Base-by-base conservation (phyloP, 2,797 vertebrate genomes). In the Lemur catta region DNA sequence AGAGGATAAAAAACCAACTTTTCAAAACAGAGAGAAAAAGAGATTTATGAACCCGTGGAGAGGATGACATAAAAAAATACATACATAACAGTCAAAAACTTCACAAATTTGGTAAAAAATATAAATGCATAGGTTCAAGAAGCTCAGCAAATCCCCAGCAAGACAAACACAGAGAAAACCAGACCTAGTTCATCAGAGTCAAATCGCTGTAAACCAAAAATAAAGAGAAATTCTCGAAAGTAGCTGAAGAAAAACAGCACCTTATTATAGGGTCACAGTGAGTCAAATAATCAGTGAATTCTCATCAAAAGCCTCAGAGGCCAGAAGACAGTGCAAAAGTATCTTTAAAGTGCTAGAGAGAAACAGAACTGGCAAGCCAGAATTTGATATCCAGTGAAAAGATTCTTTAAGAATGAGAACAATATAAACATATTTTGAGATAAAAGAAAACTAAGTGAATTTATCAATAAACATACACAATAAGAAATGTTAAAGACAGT, bases 351-450 rank as follows among this genome's bases (percentile, higher is more conserved):
- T 69, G 79, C 86, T 84, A 84, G 38, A 59, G 35, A 84, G 84
- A 89, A 94, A 48, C 18, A 94, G 84, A 94, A 69, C 48, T 38
- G 79, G 24, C 5, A 15, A 84, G 46, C 38, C 41, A 74, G 17
- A 89, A 74, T 43, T 88, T 82, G 71, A 82, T 35, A 65, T 55
- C 35, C 9, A n/a, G 5, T 65, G 46, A 93, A 81, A 43, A 65
- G 67, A 84, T 38, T 41, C 41, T 76, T 59, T 28, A 76, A 69
- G 61, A 84, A 94, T 50, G 63, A 84, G 84, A 78, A 8, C 20
- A 90, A 89, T 84, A 71, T 84, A 84, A 93, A 82, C 5, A 90
- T n/a, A 84, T 78, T 84, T 59, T 84, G 14, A 76, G 11, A 61
- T 84, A n/a, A 72, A 89, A 78, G 72, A 88, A 50, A 6, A 9